phyloP scores from a whole-genome alignment of 2,888 invertebrate species.

The Seira sanloemensis region DNA sequence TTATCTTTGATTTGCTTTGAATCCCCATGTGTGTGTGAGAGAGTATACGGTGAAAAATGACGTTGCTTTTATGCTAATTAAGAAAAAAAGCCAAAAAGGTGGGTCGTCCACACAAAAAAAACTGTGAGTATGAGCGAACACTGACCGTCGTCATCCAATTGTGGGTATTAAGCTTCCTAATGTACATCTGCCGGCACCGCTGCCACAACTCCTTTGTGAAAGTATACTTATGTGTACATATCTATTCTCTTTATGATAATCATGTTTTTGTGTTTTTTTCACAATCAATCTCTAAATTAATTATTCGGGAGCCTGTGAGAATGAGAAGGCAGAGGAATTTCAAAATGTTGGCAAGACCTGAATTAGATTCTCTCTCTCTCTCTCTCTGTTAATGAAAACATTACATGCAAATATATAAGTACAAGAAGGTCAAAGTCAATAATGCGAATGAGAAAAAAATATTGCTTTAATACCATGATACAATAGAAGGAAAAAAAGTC shows the following conservation, averaged over 20 bases:
- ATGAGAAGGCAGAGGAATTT: neutral
- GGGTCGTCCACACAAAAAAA: neutral
- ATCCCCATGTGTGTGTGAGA: too few relatives aligned
- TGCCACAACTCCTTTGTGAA: too few relatives aligned
- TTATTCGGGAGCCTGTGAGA: neutral
- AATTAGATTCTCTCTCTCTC: too few relatives aligned
- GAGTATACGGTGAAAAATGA: conserved; percentile 1
- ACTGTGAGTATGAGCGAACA: neutral
- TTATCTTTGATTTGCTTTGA: neutral
- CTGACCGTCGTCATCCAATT: too few relatives aligned
- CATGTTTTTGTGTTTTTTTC: neutral
- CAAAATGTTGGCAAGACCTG: too few relatives aligned
- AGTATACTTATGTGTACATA: too few relatives aligned
- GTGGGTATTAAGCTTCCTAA: neutral
- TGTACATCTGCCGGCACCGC: neutral
- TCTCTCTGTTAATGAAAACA: neutral
- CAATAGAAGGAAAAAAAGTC: too few relatives aligned
- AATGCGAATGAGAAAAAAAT: too few relatives aligned
- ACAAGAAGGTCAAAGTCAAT: conserved; percentile 32
- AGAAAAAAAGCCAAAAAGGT: neutral
- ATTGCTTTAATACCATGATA: too few relatives aligned
- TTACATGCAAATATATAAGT: neutral
- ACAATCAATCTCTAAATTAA: conserved; percentile 4
- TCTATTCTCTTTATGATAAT: neutral
- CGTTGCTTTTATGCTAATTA: conserved; percentile 1